These are phyloP conservation scores for Cydia amplana DNA, from an alignment of 1,140 invertebrate species.

Conservation along the genomic window DNA sequence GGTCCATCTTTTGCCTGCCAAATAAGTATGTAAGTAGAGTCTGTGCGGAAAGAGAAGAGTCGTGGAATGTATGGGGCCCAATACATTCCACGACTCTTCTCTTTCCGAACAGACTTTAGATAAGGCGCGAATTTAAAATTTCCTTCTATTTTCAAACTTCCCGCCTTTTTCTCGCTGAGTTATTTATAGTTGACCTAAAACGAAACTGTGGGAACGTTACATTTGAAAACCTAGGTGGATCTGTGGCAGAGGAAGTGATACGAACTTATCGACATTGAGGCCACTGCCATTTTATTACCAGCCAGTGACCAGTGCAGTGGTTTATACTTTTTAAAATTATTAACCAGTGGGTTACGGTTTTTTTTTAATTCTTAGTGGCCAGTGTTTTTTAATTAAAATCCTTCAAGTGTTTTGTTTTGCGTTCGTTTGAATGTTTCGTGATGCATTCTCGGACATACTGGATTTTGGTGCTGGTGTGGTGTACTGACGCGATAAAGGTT, in stretches of 20 bases:
- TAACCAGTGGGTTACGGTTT: not conserved
- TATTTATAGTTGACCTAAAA: not conserved
- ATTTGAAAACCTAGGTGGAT: conserved; percentile 9
- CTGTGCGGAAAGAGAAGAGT: too few species aligned
- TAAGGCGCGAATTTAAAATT: too few species aligned
- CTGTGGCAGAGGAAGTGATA: conserved; percentile 11
- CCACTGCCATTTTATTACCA: not conserved
- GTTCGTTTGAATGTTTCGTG: conserved; percentile 14
- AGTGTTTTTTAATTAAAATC: not conserved
- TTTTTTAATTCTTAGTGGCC: not conserved
- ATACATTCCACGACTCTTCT: too few species aligned
- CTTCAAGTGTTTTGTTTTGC: not conserved
- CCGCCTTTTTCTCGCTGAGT: not conserved
- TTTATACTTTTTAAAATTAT: not conserved
- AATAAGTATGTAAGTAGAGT: too few species aligned
- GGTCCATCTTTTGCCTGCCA: too few species aligned
- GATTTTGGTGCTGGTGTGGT: not conserved
- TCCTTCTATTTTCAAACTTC: too few species aligned
- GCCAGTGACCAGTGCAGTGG: not conserved
- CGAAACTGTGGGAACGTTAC: not conserved
- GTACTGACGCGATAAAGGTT: not conserved
- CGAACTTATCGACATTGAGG: not conserved
- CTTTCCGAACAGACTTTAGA: too few species aligned
- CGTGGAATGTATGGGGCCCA: too few species aligned
- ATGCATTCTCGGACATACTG: not conserved